Evolutionary conservation across 2,888 invertebrate species (phyloP), one percentile per base, ranked within the genome.

Genomic region (Acronicta psi): DNA sequence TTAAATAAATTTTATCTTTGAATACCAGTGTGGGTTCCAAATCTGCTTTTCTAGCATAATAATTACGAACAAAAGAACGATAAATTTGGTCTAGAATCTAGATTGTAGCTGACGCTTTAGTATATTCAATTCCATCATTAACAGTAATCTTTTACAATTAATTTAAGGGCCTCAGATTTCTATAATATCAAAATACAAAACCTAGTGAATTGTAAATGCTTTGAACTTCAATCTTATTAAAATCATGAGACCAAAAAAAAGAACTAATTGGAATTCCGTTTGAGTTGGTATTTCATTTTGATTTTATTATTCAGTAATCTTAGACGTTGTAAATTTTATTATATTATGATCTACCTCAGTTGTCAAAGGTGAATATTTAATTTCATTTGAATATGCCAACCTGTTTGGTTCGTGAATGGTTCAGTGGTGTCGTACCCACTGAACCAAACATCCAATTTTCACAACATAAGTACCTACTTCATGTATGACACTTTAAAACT

Each of bases 161-260:
- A 31, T 17, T 8, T n/a, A 9, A 60, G 43, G 20, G 40, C 13
- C 1, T 67, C 2, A 0, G 36, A 25, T 31, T 18, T 53, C 43
- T n/a, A n/a, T n/a, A 36, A 5, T 23, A 14, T 20, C 37, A 37
- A 37, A 49, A 42, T 13, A 23, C 11, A 57, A 51, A 38, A 25
- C 40, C 37, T 20, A 9, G 8, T 40, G 13, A 13, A 47, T 20
- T 46, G 40, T 14, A 34, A 64, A 45, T 14, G 34, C 51, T 65
- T 57, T 65, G 16, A 58, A 50, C 23, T 50, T 46, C n/a, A 65
- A 47, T 59, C 13, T 31, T 51, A 66, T 42, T 18, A 50, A 49
- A 31, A 42, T 34, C 23, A 47, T 40, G 14, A 55, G 38, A 54
- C 44, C 29, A 43, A 42, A 51, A 47, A 40, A 18, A 20, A 31